Evolutionary conservation across 2,888 invertebrate genomes (phyloP).

Genomic region (Pseudococcus viburni): DNA sequence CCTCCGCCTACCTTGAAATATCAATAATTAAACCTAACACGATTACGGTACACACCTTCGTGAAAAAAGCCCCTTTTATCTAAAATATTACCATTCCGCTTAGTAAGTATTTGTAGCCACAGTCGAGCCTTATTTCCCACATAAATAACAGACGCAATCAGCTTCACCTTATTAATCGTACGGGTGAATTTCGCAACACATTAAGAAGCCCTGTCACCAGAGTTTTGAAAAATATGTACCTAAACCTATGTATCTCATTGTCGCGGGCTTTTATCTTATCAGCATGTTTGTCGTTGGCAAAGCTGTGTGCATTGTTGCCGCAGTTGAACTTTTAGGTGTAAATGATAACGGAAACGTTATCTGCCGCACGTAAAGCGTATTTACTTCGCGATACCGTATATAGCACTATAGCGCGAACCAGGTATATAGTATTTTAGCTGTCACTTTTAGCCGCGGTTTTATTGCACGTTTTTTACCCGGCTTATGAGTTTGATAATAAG

Average conservation of each 20-base stretch:
- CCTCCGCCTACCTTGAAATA: too few relatives aligned
- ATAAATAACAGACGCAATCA: not conserved
- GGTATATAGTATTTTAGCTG: constrained; percentile 12
- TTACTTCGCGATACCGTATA: constrained; percentile 28
- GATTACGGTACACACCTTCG: too few relatives aligned
- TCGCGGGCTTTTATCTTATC: constrained; percentile 30
- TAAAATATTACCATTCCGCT: too few relatives aligned
- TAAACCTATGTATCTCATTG: not conserved
- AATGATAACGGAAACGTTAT: constrained; percentile 46
- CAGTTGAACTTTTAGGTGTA: constrained; percentile 23
- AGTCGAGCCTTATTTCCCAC: not conserved
- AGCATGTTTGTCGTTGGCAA: constrained; percentile 31
- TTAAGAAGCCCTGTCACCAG: not conserved
- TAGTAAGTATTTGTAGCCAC: not conserved
- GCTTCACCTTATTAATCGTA: not conserved
- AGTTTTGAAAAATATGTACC: not conserved
- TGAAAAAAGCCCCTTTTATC: not conserved
- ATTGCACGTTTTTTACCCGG: constrained; percentile 34
- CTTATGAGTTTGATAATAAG: constrained; percentile 39
- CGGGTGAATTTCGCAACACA: not conserved
- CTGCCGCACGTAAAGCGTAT: constrained; percentile 13
- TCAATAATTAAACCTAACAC: too few relatives aligned
- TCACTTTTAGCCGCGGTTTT: constrained; percentile 36
- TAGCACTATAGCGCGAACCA: constrained; percentile 1
- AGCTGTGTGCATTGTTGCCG: constrained; percentile 28